Evolutionary conservation across 1,140 invertebrate genomes (phyloP).

Genomic region (Drosophila burlai): DNA sequence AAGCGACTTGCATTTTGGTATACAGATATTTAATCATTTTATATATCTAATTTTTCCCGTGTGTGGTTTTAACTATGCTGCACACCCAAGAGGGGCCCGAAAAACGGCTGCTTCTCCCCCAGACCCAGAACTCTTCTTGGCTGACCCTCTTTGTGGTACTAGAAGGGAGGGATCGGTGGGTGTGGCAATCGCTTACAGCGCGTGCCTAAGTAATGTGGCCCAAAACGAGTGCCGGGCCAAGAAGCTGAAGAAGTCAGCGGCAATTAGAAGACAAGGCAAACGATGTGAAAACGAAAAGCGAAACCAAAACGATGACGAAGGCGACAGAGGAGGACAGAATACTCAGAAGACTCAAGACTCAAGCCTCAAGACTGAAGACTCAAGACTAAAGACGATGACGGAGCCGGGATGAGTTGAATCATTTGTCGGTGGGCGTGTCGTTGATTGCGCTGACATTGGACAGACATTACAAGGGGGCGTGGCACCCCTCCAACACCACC

Average conservation of each 20-base stretch:
- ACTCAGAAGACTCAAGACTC: conserved; percentile 5
- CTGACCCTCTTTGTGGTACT: conserved; percentile 49
- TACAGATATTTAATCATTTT: not conserved
- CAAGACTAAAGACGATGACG: conserved; percentile 13
- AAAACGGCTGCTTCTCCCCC: conserved; percentile 14
- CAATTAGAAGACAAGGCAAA: conserved; percentile 68
- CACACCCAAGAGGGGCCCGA: conserved; percentile 27
- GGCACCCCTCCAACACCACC: conserved; percentile 8
- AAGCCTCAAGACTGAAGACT: conserved; percentile 2
- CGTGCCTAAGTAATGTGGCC: conserved; percentile 78
- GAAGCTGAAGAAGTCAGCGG: conserved; percentile 58
- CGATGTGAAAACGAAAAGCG: conserved; percentile 29
- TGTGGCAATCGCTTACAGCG: conserved; percentile 50
- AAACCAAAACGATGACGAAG: conserved; percentile 29
- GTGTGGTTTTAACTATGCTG: not conserved
- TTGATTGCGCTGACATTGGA: conserved; percentile 57
- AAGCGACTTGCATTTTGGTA: not conserved
- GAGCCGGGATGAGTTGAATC: conserved; percentile 56
- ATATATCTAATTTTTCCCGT: not conserved
- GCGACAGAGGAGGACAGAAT: conserved; percentile 7
- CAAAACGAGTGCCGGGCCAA: conserved; percentile 18
- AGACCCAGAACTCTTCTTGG: conserved; percentile 14
- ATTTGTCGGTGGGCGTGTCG: conserved; percentile 41
- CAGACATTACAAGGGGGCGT: conserved; percentile 46
- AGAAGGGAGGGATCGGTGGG: not conserved